Evolutionary conservation across 2,113 vertebrate species (phyloP).

Genomic region (Myiopsitta monachus): DNA sequence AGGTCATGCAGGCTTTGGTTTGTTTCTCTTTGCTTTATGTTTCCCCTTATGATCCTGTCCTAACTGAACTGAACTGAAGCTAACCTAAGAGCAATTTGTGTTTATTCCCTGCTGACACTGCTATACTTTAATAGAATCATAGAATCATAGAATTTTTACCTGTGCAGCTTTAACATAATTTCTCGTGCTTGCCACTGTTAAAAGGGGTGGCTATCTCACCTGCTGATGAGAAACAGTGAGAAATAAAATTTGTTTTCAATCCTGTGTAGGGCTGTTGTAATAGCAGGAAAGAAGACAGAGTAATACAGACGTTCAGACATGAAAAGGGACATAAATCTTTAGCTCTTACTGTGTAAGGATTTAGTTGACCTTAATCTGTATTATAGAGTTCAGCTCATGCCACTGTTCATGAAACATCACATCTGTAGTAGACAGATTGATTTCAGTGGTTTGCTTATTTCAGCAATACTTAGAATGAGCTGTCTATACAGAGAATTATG

Average conservation of each 20-base stretch:
- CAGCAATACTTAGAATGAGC: neutral
- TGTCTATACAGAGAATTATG: neutral
- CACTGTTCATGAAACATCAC: neutral
- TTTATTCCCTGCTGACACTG: neutral
- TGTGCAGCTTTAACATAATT: neutral
- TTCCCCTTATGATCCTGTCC: neutral
- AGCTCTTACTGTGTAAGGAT: neutral
- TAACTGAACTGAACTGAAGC: neutral
- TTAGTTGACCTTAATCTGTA: neutral
- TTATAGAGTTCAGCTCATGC: neutral
- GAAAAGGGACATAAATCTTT: neutral
- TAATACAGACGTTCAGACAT: fast-evolving
- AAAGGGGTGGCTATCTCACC: neutral
- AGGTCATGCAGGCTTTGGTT: neutral
- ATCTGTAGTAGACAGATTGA: neutral
- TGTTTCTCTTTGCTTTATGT: neutral
- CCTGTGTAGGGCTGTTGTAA: neutral
- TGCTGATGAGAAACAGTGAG: neutral
- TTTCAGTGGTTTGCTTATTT: neutral
- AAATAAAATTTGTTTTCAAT: neutral
- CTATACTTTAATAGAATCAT: neutral
- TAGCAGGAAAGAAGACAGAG: neutral
- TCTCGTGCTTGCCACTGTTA: neutral
- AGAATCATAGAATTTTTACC: neutral
- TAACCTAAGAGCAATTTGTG: neutral